phyloP scores from a whole-genome alignment of 2,888 invertebrate species.

The Drosophila leonis region DNA sequence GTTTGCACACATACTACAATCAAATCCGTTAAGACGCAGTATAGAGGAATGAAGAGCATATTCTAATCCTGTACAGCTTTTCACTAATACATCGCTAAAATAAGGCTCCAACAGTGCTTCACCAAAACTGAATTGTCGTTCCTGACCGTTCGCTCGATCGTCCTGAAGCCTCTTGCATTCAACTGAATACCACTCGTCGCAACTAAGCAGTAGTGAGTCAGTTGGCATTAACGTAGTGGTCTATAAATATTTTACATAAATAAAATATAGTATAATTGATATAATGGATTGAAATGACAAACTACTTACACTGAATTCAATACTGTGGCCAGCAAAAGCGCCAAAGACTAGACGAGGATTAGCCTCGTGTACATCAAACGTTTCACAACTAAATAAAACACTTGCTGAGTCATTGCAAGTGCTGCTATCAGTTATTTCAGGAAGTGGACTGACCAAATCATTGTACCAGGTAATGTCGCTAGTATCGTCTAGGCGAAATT shows the following conservation, averaged over 20 bases:
- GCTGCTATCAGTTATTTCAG: slow-evolving; percentile 81
- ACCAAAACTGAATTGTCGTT: slow-evolving; percentile 88
- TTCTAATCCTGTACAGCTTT: slow-evolving; percentile 83
- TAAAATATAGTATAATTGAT: background rate
- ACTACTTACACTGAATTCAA: slow-evolving; percentile 87
- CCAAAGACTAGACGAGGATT: slow-evolving; percentile 87
- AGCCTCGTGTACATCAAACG: slow-evolving; percentile 87
- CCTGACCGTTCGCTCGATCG: slow-evolving; percentile 85
- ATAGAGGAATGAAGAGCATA: slow-evolving; percentile 87
- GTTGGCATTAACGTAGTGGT: slow-evolving; percentile 86
- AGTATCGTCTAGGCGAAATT: slow-evolving; percentile 87
- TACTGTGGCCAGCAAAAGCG: slow-evolving; percentile 88
- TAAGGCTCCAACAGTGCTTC: slow-evolving; percentile 89
- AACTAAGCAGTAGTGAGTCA: slow-evolving; percentile 87
- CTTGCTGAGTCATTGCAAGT: slow-evolving; percentile 84
- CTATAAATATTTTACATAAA: slow-evolving; percentile 69
- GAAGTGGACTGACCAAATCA: slow-evolving; percentile 86
- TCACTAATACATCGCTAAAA: slow-evolving; percentile 87
- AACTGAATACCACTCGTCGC: slow-evolving; percentile 88
- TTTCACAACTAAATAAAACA: slow-evolving; percentile 89
- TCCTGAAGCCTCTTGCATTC: slow-evolving; percentile 87
- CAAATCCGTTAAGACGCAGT: slow-evolving; percentile 87
- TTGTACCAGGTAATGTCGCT: slow-evolving; percentile 89
- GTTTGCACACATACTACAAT: slow-evolving; percentile 86
- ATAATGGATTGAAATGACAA: background rate